Evolutionary conservation across 2,797 vertebrate genomes (phyloP), one percentile per base, ranked within the genome.

Genomic region (Macropodus opercularis): DNA sequence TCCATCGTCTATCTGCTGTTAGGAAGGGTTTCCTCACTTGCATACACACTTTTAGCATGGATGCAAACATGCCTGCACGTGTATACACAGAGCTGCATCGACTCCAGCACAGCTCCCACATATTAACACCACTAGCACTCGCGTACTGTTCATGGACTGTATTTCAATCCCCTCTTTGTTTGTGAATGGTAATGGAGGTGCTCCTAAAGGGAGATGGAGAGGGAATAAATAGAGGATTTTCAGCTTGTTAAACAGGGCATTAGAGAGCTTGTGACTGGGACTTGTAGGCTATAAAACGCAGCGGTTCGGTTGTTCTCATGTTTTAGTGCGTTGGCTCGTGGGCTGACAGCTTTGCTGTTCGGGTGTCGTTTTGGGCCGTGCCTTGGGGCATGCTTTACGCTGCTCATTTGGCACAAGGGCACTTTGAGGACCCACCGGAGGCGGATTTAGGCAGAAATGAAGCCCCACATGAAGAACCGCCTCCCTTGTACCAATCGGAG

Each of bases 191-290:
- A 81, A 83, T 70, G 48, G 79, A 76, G 60, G 69, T 70, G 75
- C 72, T 87, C 67, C 69, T 83, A 77, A 82, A 85, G 75, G 71
- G 83, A 87, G 78, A 79, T 53, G 77, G 69, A 78, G 63, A 56
- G 72, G 62, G 72, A 87, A 87, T 89, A 86, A 88, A 84, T 83
- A 69, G 76, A 84, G 88, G 90, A 91, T 91, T 91, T 91, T 90
- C 86, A 87, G 88, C 87, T 88, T 90, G 89, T 92, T 90, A 91
- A 92, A 91, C 69, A 62, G 85, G 76, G 88, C 85, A 89, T 90
- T 91, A 90, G 86, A 87, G 84, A 77, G 80, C 88, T 88, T 87
- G 85, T 88, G 89, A 89, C 85, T 86, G 76, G 79, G 84, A 84
- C 76, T 84, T 86, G 86, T 87, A 82, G 72, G 82, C 86, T 54